A percentile compares a stretch with the other conserved stretches of the same genome.
These are phyloP conservation scores for Drosophila persimilis DNA, from an alignment of 1,140 invertebrate genomes.

Conservation along the genomic window DNA sequence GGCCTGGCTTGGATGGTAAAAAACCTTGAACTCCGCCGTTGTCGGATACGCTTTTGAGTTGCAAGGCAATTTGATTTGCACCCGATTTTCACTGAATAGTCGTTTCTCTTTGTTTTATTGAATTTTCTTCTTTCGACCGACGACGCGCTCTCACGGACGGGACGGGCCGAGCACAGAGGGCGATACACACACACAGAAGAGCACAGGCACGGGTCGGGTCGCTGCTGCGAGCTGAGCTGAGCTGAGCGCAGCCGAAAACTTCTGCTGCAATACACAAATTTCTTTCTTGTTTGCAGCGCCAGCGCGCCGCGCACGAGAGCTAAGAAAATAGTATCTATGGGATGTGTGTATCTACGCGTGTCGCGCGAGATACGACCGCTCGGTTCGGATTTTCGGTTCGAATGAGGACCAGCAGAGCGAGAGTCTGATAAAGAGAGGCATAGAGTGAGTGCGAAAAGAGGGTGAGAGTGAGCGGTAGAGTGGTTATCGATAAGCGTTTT, in stretches of 20 bases:
- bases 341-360: constrained; percentile 57
- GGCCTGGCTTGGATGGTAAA: constrained; percentile 17
- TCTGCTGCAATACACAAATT: constrained; percentile 76
- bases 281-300: constrained; percentile 56
- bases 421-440: not conserved
- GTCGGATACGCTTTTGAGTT: not conserved
- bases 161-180: constrained; percentile 20
- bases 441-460: not conserved
- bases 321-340: constrained; percentile 73
- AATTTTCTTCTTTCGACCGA: constrained; percentile 43
- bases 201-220: not conserved
- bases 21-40: constrained; percentile 52
- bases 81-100: constrained; percentile 42
- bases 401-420: constrained; percentile 17
- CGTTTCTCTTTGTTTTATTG: constrained; percentile 54
- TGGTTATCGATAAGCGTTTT: no score
- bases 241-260: constrained; percentile 58
- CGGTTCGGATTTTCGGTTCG: constrained; percentile 38
- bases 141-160: constrained; percentile 34
- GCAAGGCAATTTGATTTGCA: constrained; percentile 37
- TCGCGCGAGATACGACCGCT: constrained; percentile 64
- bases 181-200: constrained; percentile 25
- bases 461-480: no score
- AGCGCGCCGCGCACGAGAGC: constrained; percentile 47
- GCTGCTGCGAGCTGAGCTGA: constrained; percentile 18